Evolutionary conservation across 2,113 vertebrate genomes (phyloP).

Genomic region (Cottus gobio): DNA sequence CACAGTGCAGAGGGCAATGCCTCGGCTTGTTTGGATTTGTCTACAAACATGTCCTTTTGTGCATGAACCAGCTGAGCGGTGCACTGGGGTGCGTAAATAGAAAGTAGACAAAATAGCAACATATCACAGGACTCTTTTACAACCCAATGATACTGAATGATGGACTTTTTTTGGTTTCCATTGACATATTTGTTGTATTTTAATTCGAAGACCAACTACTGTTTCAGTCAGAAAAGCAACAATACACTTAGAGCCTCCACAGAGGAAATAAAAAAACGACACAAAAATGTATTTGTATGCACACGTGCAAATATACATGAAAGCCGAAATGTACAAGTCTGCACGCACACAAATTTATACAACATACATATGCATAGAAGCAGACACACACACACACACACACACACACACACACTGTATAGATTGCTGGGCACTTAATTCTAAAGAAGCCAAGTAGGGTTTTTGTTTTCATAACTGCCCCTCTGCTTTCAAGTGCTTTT

Average conservation of each 20-base stretch:
- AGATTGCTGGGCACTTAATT: conserved; percentile 8
- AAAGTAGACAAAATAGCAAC: not conserved
- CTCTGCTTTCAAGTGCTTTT: conserved; percentile 37
- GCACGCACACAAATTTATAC: not conserved
- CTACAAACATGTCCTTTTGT: not conserved
- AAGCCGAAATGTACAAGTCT: not conserved
- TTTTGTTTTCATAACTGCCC: conserved; percentile 44
- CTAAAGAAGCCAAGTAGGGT: not conserved
- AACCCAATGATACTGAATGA: not conserved
- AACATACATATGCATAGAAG: not conserved
- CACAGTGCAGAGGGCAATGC: not conserved
- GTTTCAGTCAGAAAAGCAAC: not conserved
- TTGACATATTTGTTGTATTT: not conserved
- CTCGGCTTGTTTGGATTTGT: not conserved
- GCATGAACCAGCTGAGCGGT: not conserved
- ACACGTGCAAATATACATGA: not conserved
- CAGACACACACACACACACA: not conserved
- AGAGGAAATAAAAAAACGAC: not conserved
- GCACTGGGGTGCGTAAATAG: not conserved
- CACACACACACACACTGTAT: not conserved
- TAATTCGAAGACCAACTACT: not conserved
- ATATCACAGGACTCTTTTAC: not conserved
- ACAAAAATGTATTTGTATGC: not conserved
- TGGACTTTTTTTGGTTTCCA: not conserved
- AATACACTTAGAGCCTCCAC: not conserved